Evolutionary conservation across 2,797 vertebrate species (phyloP).

Genomic region (Austrolebias charrua): DNA sequence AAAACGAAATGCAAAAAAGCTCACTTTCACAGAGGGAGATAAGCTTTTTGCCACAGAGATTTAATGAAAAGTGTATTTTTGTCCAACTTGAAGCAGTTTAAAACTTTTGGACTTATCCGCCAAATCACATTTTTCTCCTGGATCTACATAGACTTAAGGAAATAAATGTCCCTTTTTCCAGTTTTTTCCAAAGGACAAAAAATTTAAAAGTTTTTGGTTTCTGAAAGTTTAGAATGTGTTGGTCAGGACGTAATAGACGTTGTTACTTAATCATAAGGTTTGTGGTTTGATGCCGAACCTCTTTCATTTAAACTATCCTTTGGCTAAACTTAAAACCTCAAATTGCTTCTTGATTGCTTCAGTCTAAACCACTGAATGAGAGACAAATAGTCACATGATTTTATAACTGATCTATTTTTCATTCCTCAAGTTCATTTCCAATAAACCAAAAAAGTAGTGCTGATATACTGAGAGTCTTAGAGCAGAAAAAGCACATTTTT

Average conservation of each 20-base stretch:
- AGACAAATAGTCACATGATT: too few species aligned
- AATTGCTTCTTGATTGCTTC: too few species aligned
- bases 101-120: conserved; percentile 1
- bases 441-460: too few species aligned
- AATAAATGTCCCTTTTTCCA: neutral
- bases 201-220: neutral
- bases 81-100: neutral
- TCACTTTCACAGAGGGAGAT: neutral
- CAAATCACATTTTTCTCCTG: neutral
- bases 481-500: too few species aligned
- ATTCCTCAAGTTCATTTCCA: too few species aligned
- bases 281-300: too few species aligned
- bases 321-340: too few species aligned
- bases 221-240: neutral
- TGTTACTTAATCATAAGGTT: too few species aligned
- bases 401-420: too few species aligned
- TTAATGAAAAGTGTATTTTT: conserved; percentile 4
- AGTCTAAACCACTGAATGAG: too few species aligned
- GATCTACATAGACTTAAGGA: neutral
- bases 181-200: neutral
- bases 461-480: too few species aligned
- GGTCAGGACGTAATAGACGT: neutral
- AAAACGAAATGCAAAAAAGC: neutral
- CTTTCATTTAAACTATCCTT: too few species aligned
- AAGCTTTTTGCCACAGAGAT: conserved; percentile 4